Base-by-base conservation (phyloP, 1,140 invertebrate species). In the Battus philenor region DNA sequence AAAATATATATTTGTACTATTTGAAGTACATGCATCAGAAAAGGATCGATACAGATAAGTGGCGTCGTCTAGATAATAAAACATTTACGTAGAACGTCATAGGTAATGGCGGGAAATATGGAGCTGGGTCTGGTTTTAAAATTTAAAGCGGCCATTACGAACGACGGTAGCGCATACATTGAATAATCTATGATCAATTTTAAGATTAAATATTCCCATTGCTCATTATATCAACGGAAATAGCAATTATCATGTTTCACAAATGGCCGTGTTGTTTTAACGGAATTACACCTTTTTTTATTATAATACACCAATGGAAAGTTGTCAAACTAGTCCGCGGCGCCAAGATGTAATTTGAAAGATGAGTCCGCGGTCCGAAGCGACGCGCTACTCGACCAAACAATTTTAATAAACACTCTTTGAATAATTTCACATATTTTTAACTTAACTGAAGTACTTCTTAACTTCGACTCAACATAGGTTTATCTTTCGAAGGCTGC, bases 101-200 rank as follows among this genome's bases (percentile, higher is more conserved):
- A 39, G 18, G 43, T 43, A 50, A 56, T 50, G 47, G 38, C 26
- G 24, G 24, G 27, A 29, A 53, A 47, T 43, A 20, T 47, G 45
- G 45, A 30, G 17, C 31, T 45, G 12, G 2, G 33, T 30, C 26
- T 33, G 44, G 22, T 52, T 57, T 58, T 50, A 58, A 62, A 58
- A 54, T 54, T 62, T 57, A 62, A 62, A 52, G 24, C 44, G 24
- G 32, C 51, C 54, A 54, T 61, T 54, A 55, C 27, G 31, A 4
- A 24, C 24, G 44, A 47, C 59, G 38, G 50, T 47, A 36, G 33
- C 33, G 10, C 20, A 17, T 52, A 31, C 51, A 53, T 45, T 62
- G 47, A 62, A 62, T 62, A 62, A 58, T 62, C 51, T 50, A 51
- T 51, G 43, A 22, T 39, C 34, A 51, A 51, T 39, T 51, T 41